phyloP scores from a whole-genome alignment of 2,888 invertebrate species.

The Melanostoma mellinum region DNA sequence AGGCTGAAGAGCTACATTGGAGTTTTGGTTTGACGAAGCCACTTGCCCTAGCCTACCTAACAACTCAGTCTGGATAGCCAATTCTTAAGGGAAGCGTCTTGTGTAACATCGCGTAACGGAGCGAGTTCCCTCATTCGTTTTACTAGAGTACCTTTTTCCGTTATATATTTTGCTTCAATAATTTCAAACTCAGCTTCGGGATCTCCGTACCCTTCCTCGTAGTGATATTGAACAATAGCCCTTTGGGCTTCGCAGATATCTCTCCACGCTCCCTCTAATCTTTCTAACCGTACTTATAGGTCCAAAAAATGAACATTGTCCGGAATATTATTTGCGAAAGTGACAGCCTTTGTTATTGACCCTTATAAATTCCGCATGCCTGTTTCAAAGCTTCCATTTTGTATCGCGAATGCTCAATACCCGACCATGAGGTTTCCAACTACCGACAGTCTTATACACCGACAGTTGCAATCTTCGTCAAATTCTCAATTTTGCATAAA shows the following conservation, averaged over 20 bases:
- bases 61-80: not conserved
- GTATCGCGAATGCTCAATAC: not conserved
- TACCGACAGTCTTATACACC: too few species aligned
- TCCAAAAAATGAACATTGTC: not conserved
- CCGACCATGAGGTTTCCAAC: slow-evolving; percentile 1
- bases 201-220: slow-evolving; percentile 3
- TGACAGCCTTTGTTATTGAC: slow-evolving; percentile 11
- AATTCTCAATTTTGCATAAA: too few species aligned
- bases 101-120: not conserved
- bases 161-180: slow-evolving; percentile 11
- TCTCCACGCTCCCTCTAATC: slow-evolving; percentile 8
- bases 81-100: not conserved
- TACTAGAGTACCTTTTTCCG: not conserved
- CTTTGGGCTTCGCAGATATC: slow-evolving; percentile 12
- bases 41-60: slow-evolving; percentile 3
- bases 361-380: slow-evolving; percentile 20
- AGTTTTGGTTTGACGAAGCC: too few species aligned
- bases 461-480: too few species aligned
- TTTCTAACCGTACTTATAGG: slow-evolving; percentile 15
- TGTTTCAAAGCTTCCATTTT: slow-evolving; percentile 15
- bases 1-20: not conserved
- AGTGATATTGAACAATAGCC: slow-evolving; percentile 9
- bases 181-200: slow-evolving; percentile 8
- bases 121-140: not conserved
- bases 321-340: slow-evolving; percentile 6